Conservation (phyloP, 2,113 vertebrate genomes). For the Ptilonorhynchus violaceus region DNA sequence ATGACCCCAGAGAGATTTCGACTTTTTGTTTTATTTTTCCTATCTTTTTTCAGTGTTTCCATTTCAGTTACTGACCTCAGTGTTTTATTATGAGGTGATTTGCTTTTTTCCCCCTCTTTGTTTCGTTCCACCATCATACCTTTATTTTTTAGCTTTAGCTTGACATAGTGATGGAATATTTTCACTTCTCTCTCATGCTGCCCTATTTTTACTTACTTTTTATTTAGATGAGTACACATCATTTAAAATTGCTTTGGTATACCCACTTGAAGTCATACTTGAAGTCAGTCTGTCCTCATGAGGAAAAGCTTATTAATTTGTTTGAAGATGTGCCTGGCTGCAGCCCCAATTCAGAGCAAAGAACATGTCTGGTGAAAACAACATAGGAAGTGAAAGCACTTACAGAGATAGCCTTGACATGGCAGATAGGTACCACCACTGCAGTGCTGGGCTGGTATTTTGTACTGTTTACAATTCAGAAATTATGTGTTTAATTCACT, state of each 20-base stretch:
- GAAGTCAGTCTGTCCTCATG: background rate
- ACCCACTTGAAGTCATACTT: background rate
- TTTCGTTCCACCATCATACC: background rate
- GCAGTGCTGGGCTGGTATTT: background rate
- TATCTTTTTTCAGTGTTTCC: background rate
- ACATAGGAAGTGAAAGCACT: background rate
- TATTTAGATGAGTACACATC: background rate
- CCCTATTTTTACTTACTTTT: background rate
- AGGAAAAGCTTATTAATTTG: background rate
- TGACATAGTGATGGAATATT: background rate
- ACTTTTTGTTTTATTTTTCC: background rate
- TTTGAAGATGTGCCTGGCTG: background rate
- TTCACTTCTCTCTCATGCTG: background rate
- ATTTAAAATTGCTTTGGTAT: background rate
- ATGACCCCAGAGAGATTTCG: background rate
- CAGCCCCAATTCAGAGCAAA: background rate
- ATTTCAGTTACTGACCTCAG: background rate
- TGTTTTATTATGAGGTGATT: background rate
- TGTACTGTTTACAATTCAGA: background rate
- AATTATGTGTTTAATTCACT: background rate
- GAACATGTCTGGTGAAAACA: background rate
- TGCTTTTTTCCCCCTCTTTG: fast-evolving
- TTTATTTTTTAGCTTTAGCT: background rate
- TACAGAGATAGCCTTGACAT: background rate
- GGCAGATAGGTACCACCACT: background rate